Base-by-base conservation (phyloP, 2,888 invertebrate species). In the Cantharis rustica region DNA sequence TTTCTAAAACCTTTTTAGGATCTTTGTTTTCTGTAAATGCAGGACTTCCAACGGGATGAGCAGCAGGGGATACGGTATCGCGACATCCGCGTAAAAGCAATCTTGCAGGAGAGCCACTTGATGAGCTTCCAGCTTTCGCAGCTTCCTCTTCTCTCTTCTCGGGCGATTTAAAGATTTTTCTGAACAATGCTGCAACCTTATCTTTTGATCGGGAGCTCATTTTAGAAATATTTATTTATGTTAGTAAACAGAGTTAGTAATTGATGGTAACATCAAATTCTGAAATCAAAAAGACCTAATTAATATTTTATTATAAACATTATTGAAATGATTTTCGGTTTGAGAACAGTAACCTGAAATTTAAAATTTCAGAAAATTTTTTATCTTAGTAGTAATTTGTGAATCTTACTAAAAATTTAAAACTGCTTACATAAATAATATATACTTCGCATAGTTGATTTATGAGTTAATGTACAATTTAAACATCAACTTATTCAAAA, bases 151-250 rank as follows among this genome's bases (percentile, higher is more conserved):
- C 89, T 75, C 93, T 90, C 86, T 94, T 94, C 85, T 93, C 92
- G 16, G 93, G 91, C 68, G 94, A 92, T 81, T 93, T 92, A 87
- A 95, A 95, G 81, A 95, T 89, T 89, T 94, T 94, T 82, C 93
- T 91, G 88, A 95, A 93, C 71, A 94, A 95, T 23, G 95, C 93
- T 26, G 95, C 93, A 79, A 95, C 93, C 90, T 95, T 95, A 86
- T 95, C 95, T 88, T 94, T 94, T 31, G 95, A 94, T 81, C 94
- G 92, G 81, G 94, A 93, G 84, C 93, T 92, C 95, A 95, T 95
- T 84, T 88, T 73, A 27, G n/a, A n/a, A 47, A 3, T 61, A 26
- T 23, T 16, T 20, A 47, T 70, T 61, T 66, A 7, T 66, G 64
- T 66, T 66, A 66, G 64, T 66, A 66, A 66, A 23, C 10, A n/a